Base-by-base conservation (phyloP, 2,888 invertebrate genomes). In the Thysanoteuthis rhombus region DNA sequence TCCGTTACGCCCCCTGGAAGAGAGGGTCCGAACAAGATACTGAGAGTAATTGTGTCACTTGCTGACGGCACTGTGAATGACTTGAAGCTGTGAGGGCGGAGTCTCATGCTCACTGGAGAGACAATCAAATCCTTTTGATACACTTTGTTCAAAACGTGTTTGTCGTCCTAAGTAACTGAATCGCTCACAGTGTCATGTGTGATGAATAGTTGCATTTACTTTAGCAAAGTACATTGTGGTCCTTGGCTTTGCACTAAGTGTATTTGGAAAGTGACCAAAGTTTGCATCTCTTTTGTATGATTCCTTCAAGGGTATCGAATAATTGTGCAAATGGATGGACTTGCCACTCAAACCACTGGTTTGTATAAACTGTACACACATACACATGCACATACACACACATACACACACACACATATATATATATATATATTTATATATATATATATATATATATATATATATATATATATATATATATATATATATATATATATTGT, bases 201-300 rank as follows among this genome's bases (percentile, higher is more conserved):
- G 75, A 75, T 75, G n/a, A 75, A 75, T 75, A 75, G 75, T 36
- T 75, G n/a, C 16, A 5, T 75, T 75, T 75, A 75, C 75, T 75
- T 75, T 75, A 75, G 75, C n/a, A 75, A 75, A 75, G 75, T 75
- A 75, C 75, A 12, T n/a, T n/a, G 75, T n/a, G n/a, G 75, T 75
- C 75, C 75, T n/a, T n/a, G 12, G n/a, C n/a, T n/a, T 75, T 16
- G 16, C 75, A 75, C 75, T 75, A 75, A 75, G n/a, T 75, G 75
- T 75, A 75, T 75, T 75, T 75, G 75, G n/a, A 75, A 75, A 75
- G n/a, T 75, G 75, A 75, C 75, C 75, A 75, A n/a, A n/a, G 75
- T 75, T 75, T 75, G 75, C n/a, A n/a, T 75, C 16, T n/a, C 36
- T 75, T 75, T 75, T 75, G 36, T 12, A 75, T 75, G n/a, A n/a